Base-by-base conservation (phyloP, 2,113 vertebrate species). In the Colaptes auratus region DNA sequence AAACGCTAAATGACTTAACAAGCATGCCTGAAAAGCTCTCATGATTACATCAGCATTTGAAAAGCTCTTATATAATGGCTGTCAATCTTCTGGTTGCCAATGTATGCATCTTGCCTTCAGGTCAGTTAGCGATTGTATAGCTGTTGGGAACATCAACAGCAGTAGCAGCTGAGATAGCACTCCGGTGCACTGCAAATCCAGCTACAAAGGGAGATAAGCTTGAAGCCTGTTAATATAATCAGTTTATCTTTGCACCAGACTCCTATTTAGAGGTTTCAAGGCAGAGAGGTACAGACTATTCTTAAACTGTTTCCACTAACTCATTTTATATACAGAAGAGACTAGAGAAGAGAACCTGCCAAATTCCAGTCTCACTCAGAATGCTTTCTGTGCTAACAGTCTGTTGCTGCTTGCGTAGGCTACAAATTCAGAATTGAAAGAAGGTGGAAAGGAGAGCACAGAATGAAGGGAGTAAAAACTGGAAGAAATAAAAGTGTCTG, bases 251-350 rank as follows among this genome's bases (percentile, higher is more conserved):
- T 86, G 42, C 79, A 88, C 66, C 81, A 87, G 78, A 73, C 56
- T 89, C 46, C 31, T 71, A 27, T 82, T 74, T 80, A 77, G 67
- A 86, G 42, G 53, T 56, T 94, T 89, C 71, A 77, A 91, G 36
- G 19, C 59, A 75, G 55, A 94, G 39, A 10, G 46, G 12, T 84
- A 76, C 6, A 82, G 55, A 69, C 59, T 85, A 81, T 79, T 87
- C 77, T 65, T 61, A 88, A 83, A 78, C 48, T 46, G 6, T 82
- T 95, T 85, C 89, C 75, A 86, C 92, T 90, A 91, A 91, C 69
- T 82, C 42, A 48, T 77, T 89, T 93, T 64, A 48, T 85, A 64
- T 24, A 71, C 48, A 73, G 67, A 85, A 91, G 33, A 42, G 20
- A 59, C 36, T 53, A 60, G 46, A 66, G 48, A 88, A 76, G 71